Evolutionary conservation across 2,888 invertebrate genomes (phyloP), one percentile per base, ranked within the genome.

Genomic region (Pantelozetes paolii): DNA sequence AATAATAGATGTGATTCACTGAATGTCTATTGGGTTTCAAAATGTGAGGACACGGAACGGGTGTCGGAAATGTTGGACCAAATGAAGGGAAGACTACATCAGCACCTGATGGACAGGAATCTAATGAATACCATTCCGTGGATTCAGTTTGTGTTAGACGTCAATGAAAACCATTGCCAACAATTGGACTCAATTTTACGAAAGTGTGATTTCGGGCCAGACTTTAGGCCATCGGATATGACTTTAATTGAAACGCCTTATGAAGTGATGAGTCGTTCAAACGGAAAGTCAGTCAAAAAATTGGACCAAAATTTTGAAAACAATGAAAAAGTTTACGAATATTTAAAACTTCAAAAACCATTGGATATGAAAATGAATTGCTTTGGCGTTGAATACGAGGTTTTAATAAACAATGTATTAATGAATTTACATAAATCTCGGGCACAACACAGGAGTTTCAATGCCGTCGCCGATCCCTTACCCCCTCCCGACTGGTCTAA

Each of bases 381-480:
- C 18, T 48, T 73, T 13, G 50, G 70, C 15, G 26, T 75, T 3
- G 70, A 75, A 32, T 75, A 75, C 32, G 40, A 59, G 20, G 6
- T 18, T 6, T 54, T 75, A 18, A 73, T 73, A 32, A 73, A 73
- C 28, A 70, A 59, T 50, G 57, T 75, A 15, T 48, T 75, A 18
- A 28, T 23, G 13, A 75, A 70, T 57, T 15, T 73, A 11, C 23
- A 26, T 8, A 75, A 69, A 73, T 42, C 70, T 67, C 69, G 75
- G 23, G 54, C 73, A 69, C 70, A 73, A 59, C 54, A 73, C 26
- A 32, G 50, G 42, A 42, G 30, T 18, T 72, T 67, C 15, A 72
- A 75, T 69, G 40, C 72, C 2, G 71, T 72, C 20, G 73, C 72
- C 45, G 72, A 75, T 36, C 75, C 72, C 15, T 30, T 75, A 40